Percentiles rank a stretch among this genome's conserved stretches.
phyloP scores from a whole-genome alignment of 2,888 invertebrate genomes.

The Drosophila lutescens region DNA sequence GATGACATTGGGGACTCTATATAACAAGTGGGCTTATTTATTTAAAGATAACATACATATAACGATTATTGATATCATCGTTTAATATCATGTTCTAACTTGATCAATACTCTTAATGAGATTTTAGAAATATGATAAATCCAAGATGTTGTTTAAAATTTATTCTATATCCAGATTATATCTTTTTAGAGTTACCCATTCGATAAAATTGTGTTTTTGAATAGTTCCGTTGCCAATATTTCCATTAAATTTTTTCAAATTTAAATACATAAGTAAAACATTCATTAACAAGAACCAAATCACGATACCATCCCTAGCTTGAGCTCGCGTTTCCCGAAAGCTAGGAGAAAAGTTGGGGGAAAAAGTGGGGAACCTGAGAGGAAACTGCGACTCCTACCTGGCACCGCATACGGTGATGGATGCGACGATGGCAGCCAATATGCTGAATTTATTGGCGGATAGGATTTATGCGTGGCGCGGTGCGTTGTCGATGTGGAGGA shows the following conservation, averaged over 20 bases:
- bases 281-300: not conserved
- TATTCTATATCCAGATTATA: too few species aligned
- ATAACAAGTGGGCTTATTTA: too few species aligned
- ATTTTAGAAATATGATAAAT: too few species aligned
- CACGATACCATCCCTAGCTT: conserved; percentile 1
- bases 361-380: conserved; percentile 18
- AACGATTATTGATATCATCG: too few species aligned
- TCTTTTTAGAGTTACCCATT: too few species aligned
- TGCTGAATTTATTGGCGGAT: conserved; percentile 92
- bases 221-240: not conserved
- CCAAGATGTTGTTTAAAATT: too few species aligned
- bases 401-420: conserved; percentile 91
- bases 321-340: not conserved
- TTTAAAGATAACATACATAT: too few species aligned
- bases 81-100: too few species aligned
- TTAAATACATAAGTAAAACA: not conserved
- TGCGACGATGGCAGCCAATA: conserved; percentile 93
- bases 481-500: conserved; percentile 33
- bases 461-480: conserved; percentile 85
- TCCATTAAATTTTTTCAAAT: too few species aligned
- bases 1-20: conserved; percentile 9
- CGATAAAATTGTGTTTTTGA: too few species aligned
- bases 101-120: too few species aligned
- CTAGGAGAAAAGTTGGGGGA: not conserved
- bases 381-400: conserved; percentile 86